Evolutionary conservation across 2,888 invertebrate species (phyloP).

Genomic region (Orthosia cruda): DNA sequence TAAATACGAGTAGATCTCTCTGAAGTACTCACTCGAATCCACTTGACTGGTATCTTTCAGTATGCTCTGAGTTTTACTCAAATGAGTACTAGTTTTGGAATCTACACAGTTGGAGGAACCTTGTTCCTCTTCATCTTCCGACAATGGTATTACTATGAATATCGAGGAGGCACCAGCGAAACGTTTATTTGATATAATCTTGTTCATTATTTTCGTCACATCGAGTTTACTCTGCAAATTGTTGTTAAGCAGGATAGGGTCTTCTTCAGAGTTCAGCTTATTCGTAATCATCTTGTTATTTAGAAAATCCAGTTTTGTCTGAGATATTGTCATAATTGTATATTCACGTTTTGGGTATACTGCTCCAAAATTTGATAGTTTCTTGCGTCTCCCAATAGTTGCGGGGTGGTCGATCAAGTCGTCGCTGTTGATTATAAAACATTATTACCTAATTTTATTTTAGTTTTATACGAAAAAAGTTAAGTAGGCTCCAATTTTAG

Average conservation of each 20-base stretch:
- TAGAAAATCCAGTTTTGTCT: slow-evolving; percentile 12
- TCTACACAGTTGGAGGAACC: neutral
- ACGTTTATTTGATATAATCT: slow-evolving; percentile 66
- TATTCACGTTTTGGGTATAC: slow-evolving; percentile 28
- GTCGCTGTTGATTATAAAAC: slow-evolving; percentile 17
- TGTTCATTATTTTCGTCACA: slow-evolving; percentile 67
- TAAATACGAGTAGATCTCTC: slow-evolving; percentile 5
- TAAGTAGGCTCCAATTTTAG: neutral
- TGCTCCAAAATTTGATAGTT: slow-evolving; percentile 17
- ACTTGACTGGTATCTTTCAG: neutral
- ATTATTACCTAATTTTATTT: neutral
- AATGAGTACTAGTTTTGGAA: slow-evolving; percentile 8
- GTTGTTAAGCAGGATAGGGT: slow-evolving; percentile 63
- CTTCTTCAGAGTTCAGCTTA: slow-evolving; percentile 19
- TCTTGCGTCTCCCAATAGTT: neutral
- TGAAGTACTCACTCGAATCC: slow-evolving; percentile 35
- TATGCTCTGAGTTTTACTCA: neutral
- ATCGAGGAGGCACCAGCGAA: slow-evolving; percentile 72
- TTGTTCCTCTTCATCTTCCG: slow-evolving; percentile 69
- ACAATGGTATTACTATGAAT: slow-evolving; percentile 73
- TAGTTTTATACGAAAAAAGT: no score
- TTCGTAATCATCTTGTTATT: slow-evolving; percentile 1
- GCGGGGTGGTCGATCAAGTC: neutral
- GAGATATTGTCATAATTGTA: slow-evolving; percentile 60
- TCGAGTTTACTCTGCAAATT: slow-evolving; percentile 65